Evolutionary conservation across 2,888 invertebrate genomes (phyloP).

Genomic region (Horisme vitalbata): DNA sequence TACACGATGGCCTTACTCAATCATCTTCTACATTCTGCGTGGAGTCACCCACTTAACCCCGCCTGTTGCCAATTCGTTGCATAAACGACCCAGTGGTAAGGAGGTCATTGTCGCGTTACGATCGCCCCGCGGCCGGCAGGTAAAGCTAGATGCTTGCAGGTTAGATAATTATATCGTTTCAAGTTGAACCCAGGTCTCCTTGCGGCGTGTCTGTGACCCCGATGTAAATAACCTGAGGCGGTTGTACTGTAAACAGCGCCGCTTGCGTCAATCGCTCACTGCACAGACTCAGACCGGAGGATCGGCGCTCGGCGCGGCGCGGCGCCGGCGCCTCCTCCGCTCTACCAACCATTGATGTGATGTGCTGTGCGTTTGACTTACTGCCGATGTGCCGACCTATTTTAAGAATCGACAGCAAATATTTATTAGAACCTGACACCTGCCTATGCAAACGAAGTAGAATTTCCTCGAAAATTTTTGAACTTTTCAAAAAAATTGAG

Average conservation of each 20-base stretch:
- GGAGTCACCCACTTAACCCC: constrained; percentile 64
- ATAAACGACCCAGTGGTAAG: constrained; percentile 76
- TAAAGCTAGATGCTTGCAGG: constrained; percentile 50
- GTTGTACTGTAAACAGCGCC: constrained; percentile 75
- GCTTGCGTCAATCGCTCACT: constrained; percentile 77
- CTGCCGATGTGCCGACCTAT: constrained; percentile 49
- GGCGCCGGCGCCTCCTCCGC: constrained; percentile 39
- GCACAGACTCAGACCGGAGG: constrained; percentile 35
- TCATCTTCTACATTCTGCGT: constrained; percentile 56
- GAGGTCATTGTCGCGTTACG: constrained; percentile 76
- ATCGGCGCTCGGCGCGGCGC: constrained; percentile 19
- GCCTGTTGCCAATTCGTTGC: constrained; percentile 69
- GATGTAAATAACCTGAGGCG: constrained; percentile 81
- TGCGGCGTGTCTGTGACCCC: constrained; percentile 80
- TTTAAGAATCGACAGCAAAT: constrained; percentile 48
- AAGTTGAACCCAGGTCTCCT: constrained; percentile 74
- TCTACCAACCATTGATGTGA: no score
- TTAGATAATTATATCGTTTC: constrained; percentile 76
- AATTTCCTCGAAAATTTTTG: no score
- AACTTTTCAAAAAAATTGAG: no score
- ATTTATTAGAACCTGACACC: constrained; percentile 43
- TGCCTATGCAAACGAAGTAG: constrained; percentile 41
- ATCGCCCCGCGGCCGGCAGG: constrained; percentile 44
- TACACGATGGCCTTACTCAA: constrained; percentile 61
- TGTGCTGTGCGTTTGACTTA: constrained; percentile 56